Percentiles rank a stretch among this genome's conserved stretches.
Evolutionary conservation across 1,140 invertebrate genomes (phyloP).

Genomic region (Aphelenchoides fujianensis): DNA sequence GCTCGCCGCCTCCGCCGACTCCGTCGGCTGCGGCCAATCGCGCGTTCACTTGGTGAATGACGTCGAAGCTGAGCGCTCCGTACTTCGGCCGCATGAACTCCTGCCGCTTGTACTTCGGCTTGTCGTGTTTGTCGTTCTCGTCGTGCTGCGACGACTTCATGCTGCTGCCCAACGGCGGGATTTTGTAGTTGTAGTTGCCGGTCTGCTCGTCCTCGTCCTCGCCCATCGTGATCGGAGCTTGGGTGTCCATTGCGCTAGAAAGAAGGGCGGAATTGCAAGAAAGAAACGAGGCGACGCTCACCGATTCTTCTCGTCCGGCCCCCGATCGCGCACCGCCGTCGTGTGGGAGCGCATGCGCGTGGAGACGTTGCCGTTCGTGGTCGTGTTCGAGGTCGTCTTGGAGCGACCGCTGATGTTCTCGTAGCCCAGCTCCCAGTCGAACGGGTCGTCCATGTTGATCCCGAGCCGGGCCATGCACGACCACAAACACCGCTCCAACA

Average conservation of each 20-base stretch:
- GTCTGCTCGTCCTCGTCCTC: conserved; percentile 62
- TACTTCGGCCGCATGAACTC: conserved; percentile 62
- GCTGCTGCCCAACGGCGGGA: conserved; percentile 18
- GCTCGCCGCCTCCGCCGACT: background rate
- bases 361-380: conserved; percentile 53
- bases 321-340: conserved; percentile 55
- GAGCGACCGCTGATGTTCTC: conserved; percentile 49
- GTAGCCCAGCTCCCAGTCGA: conserved; percentile 61
- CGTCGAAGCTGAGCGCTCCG: conserved; percentile 59
- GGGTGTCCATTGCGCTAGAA: conserved; percentile 55
- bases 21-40: conserved; percentile 48
- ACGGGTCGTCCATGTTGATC: conserved; percentile 36
- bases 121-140: conserved; percentile 41
- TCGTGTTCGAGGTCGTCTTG: conserved; percentile 21
- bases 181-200: conserved; percentile 38
- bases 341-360: conserved; percentile 60
- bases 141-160: conserved; percentile 24
- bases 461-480: conserved; percentile 32
- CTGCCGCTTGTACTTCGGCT: conserved; percentile 62
- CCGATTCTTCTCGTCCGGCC: conserved; percentile 44
- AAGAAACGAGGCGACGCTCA: background rate
- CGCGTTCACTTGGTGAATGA: conserved; percentile 61
- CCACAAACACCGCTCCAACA: conserved; percentile 45
- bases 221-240: conserved; percentile 60
- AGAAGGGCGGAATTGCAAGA: conserved; percentile 19